Evolutionary conservation across 2,797 vertebrate species (phyloP).

Genomic region (Mus minutoides): DNA sequence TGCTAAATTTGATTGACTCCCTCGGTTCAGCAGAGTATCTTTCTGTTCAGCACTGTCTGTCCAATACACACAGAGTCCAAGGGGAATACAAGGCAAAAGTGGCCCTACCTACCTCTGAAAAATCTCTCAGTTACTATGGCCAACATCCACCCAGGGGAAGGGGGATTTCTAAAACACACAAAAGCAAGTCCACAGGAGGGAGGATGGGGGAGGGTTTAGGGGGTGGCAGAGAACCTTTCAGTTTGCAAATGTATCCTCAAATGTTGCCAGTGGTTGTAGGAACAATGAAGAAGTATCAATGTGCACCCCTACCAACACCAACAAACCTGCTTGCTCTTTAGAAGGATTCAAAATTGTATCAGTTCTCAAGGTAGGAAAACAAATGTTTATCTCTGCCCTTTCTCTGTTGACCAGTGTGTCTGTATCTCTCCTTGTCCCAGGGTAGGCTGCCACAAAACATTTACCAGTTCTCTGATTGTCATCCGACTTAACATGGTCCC

Average conservation of each 20-base stretch:
- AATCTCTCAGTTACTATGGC: not conserved
- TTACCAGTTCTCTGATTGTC: slow-evolving; percentile 85
- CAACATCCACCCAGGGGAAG: not conserved
- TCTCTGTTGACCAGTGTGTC: slow-evolving; percentile 63
- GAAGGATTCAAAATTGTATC: slow-evolving; percentile 41
- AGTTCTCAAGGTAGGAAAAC: not conserved
- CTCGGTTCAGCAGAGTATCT: not conserved
- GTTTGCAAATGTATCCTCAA: not conserved
- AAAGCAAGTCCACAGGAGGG: not conserved
- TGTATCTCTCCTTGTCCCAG: slow-evolving; percentile 55
- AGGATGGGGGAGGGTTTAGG: not conserved
- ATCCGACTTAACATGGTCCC: slow-evolving; percentile 83
- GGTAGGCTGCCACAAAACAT: slow-evolving; percentile 75
- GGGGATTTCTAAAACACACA: not conserved
- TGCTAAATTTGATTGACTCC: not conserved
- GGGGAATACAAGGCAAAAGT: not conserved
- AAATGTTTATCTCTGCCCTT: not conserved
- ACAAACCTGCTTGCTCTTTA: not conserved
- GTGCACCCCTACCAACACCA: not conserved
- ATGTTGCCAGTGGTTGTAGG: not conserved
- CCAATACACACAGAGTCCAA: not conserved
- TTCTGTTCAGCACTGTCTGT: not conserved
- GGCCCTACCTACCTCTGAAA: not conserved
- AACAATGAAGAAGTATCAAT: not conserved
- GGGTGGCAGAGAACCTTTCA: not conserved